Base-by-base conservation (phyloP, 2,113 vertebrate species). In the Cinclus cinclus region DNA sequence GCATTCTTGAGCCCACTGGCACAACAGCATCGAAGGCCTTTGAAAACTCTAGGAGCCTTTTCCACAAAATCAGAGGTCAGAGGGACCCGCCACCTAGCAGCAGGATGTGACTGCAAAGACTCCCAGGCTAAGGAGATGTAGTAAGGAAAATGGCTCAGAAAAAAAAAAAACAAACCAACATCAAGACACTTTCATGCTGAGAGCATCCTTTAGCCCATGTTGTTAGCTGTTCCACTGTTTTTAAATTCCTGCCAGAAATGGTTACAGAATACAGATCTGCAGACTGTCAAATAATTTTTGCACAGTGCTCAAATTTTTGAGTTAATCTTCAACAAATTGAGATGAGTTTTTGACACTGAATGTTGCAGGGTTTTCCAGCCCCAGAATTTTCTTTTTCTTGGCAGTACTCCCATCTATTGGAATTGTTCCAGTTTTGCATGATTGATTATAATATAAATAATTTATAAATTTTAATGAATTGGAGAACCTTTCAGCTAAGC, bases 371-470 rank as follows among this genome's bases (percentile, higher is more conserved):
- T 65, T 92, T 79, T 89, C 47, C 31, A 82, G 44, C 3, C 39
- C 7, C 50, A 60, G 58, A 74, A 60, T 89, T 79, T 92, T 84
- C 25, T 80, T 52, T 76, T 60, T 69, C 39, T 88, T 83, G 75
- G 83, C 71, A 74, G 50, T 86, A 24, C 20, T 80, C 55, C 27
- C 15, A 59, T 80, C 41, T 58, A 9, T 70, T 91, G 78, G 67
- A 84, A 64, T 83, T 53, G 14, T 62, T 83, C 50, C 62, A 76
- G 12, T 88, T 46, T 90, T 83, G 50, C 16, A 28, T 50, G 37
- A 80, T 67, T 92, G 65, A 87, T 95, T 82, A 37, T 68, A 76
- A 90, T 52, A 88, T 69, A 92, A 94, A 83, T 87, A 60, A 73
- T 87, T 92, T 90, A 50, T 69, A 75, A 88, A 64, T 4, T 0